phyloP scores from a whole-genome alignment of 2,888 invertebrate species.

The Linnaemya vulpina region DNA sequence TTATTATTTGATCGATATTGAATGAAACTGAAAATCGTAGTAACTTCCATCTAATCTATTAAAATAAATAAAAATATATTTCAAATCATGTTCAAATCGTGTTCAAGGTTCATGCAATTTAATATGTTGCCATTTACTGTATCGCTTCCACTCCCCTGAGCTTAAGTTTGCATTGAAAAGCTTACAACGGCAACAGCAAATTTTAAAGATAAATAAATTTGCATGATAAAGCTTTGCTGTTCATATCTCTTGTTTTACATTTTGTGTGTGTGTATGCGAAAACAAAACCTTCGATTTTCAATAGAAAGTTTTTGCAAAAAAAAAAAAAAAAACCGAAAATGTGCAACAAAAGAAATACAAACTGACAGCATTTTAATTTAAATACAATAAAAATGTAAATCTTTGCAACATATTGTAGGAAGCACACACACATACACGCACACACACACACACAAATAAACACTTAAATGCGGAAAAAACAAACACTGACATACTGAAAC shows the following conservation, averaged over 20 bases:
- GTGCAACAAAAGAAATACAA: background rate
- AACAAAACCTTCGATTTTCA: constrained; percentile 44
- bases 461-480: background rate
- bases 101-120: background rate
- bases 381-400: constrained; percentile 69
- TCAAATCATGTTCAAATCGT: background rate
- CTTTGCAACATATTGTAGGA: constrained; percentile 40
- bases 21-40: too few species aligned
- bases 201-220: constrained; percentile 17
- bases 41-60: too few species aligned
- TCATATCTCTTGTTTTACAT: background rate
- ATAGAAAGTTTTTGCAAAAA: constrained; percentile 37
- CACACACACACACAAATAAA: too few species aligned
- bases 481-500: background rate
- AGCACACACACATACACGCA: background rate
- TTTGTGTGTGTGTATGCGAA: background rate
- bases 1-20: too few species aligned
- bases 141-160: background rate
- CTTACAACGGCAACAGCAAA: background rate
- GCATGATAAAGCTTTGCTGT: constrained; percentile 7
- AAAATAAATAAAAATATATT: too few species aligned
- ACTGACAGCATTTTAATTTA: constrained; percentile 52
- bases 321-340: too few species aligned
- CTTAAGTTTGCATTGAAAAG: background rate
- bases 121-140: background rate